Evolutionary conservation across 2,888 invertebrate genomes (phyloP), one percentile per base, ranked within the genome.

Genomic region (Rhodophaea formosa): DNA sequence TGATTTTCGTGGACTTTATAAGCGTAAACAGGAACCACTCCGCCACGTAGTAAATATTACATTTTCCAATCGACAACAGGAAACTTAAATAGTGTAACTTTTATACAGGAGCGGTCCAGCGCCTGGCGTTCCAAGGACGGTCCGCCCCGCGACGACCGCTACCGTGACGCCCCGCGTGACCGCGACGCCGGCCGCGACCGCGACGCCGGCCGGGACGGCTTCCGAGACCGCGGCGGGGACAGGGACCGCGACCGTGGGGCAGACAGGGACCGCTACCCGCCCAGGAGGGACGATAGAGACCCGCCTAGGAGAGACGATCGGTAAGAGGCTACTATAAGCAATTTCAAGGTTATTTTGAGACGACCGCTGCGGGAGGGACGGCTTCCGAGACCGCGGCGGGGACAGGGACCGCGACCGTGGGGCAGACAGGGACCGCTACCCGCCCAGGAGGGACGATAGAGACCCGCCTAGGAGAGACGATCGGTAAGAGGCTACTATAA

Each of bases 121-220:
- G 67, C 84, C 0, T 90, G 90, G 90, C 83, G 90, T 0, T 73
- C 81, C 3, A 90, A 88, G 63, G 88, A 89, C 56, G 82, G 61
- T 0, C 70, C 78, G 1, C 75, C 80, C 39, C 70, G 82, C 16
- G 86, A 84, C 15, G 84, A 82, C 16, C 72, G 77, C 16, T 77
- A 66, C 62, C 74, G 82, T 10, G 84, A 81, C 46, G 74, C 72
- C 8, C 78, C 81, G 44, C 70, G 78, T 15, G 75, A 73, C 32
- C 70, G 74, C 5, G 59, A 57, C 49, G 58, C 52, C 16, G 61
- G 54, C 16, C 44, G 66, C 6, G 75, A 71, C 23, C 64, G 70
- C 3, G 75, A 72, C 8, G 67, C 62, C 0, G 63, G 73, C 69
- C 66, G 76, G 3, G 78, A 60, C 60, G 66, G 74, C 16, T 77